These are phyloP conservation scores for Solenodon paradoxus DNA, from an alignment of 2,113 vertebrate genomes.

Conservation along the genomic window DNA sequence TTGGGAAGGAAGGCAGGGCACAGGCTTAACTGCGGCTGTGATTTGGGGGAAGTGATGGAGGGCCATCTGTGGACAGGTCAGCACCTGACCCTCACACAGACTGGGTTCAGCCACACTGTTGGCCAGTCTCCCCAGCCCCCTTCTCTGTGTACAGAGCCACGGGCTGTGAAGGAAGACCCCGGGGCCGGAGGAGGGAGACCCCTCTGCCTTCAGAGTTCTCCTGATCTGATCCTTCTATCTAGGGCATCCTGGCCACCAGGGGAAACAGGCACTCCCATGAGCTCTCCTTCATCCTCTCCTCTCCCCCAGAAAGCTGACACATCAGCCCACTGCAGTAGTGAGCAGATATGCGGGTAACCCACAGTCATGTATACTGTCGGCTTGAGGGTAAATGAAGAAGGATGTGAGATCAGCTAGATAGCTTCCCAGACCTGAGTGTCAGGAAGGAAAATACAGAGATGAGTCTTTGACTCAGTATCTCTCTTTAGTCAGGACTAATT, in stretches of 20 bases:
- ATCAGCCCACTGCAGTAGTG: neutral
- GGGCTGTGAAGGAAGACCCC: neutral
- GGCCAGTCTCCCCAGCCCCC: neutral
- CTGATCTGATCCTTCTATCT: neutral
- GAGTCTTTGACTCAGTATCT: neutral
- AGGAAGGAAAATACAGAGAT: neutral
- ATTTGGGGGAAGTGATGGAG: neutral
- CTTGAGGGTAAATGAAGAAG: neutral
- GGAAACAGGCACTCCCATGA: neutral
- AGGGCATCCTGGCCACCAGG: neutral
- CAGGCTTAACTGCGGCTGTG: neutral
- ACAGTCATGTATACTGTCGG: neutral
- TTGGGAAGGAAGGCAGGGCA: neutral
- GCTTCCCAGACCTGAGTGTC: neutral
- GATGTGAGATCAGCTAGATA: neutral
- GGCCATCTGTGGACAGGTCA: neutral
- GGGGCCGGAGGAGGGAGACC: neutral
- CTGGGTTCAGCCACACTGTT: accelerated
- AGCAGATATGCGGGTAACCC: neutral
- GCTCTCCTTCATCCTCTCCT: neutral
- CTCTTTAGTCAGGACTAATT: neutral
- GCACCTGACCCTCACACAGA: neutral
- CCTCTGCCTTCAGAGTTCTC: neutral
- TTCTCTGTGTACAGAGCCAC: neutral
- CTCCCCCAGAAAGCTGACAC: neutral